Conservation (phyloP, 2,113 vertebrate genomes). For the Sigmodon hispidus region DNA sequence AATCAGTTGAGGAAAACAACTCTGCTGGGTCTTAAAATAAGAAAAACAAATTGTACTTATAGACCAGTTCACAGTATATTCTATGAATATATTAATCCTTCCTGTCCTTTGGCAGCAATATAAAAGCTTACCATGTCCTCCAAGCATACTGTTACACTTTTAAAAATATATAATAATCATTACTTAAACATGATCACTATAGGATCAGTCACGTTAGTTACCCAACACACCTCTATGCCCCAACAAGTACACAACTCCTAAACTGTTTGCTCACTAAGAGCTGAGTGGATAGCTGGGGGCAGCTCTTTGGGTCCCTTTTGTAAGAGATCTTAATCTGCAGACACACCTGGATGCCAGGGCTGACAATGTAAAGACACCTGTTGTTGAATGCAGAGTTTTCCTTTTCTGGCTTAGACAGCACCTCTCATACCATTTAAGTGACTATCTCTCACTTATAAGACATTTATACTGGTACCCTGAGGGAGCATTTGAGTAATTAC, state of each 20-base stretch:
- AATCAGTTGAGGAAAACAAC: neutral
- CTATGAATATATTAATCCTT: neutral
- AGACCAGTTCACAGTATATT: neutral
- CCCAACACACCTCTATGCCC: neutral
- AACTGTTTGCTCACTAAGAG: neutral
- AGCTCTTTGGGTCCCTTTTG: neutral
- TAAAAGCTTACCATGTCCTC: neutral
- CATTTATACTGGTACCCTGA: neutral
- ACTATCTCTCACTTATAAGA: neutral
- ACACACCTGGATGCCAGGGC: neutral
- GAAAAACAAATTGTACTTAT: constrained; percentile 14
- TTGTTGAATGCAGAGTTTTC: neutral
- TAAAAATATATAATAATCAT: neutral
- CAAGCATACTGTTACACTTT: neutral
- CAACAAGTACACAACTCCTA: neutral
- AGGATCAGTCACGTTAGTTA: neutral
- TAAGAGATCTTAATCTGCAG: neutral
- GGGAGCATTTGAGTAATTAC: neutral
- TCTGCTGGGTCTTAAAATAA: constrained; percentile 33
- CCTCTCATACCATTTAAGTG: neutral
- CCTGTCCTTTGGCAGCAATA: neutral
- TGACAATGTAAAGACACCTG: neutral
- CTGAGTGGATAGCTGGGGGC: rapidly evolving
- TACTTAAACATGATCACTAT: neutral
- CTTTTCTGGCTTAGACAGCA: neutral